Evolutionary conservation across 37 sponge, comb jelly and placozoan species (phyloP), one percentile per base, ranked within the genome.

Genomic region (Mnemiopsis leidyi): DNA sequence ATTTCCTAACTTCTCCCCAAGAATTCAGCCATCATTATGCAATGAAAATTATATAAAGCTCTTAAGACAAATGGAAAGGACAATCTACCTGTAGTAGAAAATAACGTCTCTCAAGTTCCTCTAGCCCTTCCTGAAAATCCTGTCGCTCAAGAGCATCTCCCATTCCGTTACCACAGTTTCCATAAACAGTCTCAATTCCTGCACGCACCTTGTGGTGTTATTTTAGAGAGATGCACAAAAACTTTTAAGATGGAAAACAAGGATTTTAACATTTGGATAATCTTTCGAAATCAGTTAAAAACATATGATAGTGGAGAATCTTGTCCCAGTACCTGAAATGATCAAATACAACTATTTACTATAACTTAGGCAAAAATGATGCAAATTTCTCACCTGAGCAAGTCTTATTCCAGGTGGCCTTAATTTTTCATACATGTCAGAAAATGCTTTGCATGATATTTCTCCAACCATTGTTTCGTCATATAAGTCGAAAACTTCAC

Each of bases 71-170:
- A 20, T 13, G 68, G n/a, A n/a, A n/a, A n/a, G n/a, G n/a, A n/a
- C n/a, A n/a, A n/a, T n/a, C n/a, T n/a, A 85, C 90, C 61, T 85
- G 32, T 7, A 85, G 90, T 9, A 85, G 48, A 33, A 85, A 85
- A 61, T 29, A 85, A 3, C 90, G 40, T 39, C 90, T 85, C 38
- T 85, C 90, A 23, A 85, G 61, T 28, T 85, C 90, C 1, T 0
- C 24, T 0, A 85, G 61, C 23, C 38, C 90, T 5, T 28, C 90
- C 23, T 38, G 29, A 3, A 85, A 37, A 61, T 85, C 90, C 1
- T 85, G 38, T 21, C 23, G 38, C 25, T 85, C 90, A 0, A 85
- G 90, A 3, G 61, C 61, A 20, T 85, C 90, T 39, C 90, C 90
- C 90, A 85, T 39, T 1, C 90, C 90, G 18, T 85, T 37, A 29